A percentile compares a stretch with the other conserved stretches of the same genome.
Evolutionary conservation across 2,113 vertebrate species (phyloP).

Genomic region (Mormyrus lacerda): DNA sequence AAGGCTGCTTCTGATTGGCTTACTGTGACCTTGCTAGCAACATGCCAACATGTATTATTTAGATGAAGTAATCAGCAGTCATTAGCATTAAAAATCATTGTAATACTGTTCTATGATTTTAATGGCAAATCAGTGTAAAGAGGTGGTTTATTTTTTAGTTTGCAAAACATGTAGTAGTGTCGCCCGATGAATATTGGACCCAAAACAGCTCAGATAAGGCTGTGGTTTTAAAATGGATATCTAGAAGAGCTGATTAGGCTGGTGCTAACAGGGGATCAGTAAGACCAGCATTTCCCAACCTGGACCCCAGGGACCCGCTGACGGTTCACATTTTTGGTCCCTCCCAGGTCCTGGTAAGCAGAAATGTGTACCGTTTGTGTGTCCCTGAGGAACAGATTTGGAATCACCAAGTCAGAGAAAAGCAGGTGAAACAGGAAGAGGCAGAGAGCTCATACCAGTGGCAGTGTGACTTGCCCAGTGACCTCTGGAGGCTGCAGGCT

Average conservation of each 20-base stretch:
- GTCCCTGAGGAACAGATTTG: background rate
- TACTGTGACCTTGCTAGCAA: background rate
- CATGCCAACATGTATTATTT: background rate
- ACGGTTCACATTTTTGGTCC: background rate
- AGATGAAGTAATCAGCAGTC: background rate
- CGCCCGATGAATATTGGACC: background rate
- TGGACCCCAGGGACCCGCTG: background rate
- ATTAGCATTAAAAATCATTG: background rate
- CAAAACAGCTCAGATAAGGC: background rate
- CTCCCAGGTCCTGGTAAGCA: background rate
- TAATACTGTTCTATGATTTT: background rate
- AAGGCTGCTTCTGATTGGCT: background rate
- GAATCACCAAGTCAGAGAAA: background rate
- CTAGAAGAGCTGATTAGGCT: background rate
- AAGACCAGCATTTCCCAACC: background rate
- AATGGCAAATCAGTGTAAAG: background rate
- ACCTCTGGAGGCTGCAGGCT: conserved; percentile 87
- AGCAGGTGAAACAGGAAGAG: background rate
- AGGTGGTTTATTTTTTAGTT: background rate
- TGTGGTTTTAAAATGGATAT: background rate
- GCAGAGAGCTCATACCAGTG: conserved; percentile 69
- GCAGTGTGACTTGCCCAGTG: conserved; percentile 81
- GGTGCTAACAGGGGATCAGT: background rate
- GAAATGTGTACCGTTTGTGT: background rate
- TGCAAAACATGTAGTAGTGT: background rate